These are phyloP conservation scores for Trichonephila clavipes DNA, from an alignment of 1,140 invertebrate genomes.

Conservation along the genomic window DNA sequence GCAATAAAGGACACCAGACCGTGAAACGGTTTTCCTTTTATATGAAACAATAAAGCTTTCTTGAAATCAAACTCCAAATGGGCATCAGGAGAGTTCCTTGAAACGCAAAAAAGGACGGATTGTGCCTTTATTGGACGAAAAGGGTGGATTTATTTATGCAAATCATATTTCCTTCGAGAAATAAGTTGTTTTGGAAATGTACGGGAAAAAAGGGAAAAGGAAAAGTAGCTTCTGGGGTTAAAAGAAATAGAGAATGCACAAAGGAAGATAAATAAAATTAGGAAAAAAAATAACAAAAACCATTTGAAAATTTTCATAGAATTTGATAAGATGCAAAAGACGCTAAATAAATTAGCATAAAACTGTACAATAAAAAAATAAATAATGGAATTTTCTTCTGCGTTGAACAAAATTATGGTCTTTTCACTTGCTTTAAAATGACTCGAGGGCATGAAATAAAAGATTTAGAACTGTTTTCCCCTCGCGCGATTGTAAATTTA, in stretches of 20 bases:
- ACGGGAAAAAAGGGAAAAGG: background rate
- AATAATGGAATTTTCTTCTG: background rate
- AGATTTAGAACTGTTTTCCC: too few relatives aligned
- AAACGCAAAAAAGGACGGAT: background rate
- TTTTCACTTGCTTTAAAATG: background rate
- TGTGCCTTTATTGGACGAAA: constrained; percentile 24
- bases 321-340: background rate
- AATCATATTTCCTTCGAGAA: constrained; percentile 51
- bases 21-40: constrained; percentile 37
- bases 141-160: constrained; percentile 43
- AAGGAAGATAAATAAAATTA: too few relatives aligned
- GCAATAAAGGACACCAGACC: constrained; percentile 18
- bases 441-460: too few relatives aligned
- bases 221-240: background rate
- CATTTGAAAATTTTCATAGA: background rate
- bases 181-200: background rate
- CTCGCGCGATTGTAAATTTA: too few relatives aligned
- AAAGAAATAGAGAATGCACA: background rate
- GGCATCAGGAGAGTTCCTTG: background rate
- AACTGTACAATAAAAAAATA: background rate
- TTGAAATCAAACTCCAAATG: constrained; percentile 30
- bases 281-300: background rate
- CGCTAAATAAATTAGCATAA: background rate
- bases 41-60: constrained; percentile 42
- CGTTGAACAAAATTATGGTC: background rate